Base-by-base conservation (phyloP, 2,797 vertebrate species). In the Pseudotriccus pelzelni region DNA sequence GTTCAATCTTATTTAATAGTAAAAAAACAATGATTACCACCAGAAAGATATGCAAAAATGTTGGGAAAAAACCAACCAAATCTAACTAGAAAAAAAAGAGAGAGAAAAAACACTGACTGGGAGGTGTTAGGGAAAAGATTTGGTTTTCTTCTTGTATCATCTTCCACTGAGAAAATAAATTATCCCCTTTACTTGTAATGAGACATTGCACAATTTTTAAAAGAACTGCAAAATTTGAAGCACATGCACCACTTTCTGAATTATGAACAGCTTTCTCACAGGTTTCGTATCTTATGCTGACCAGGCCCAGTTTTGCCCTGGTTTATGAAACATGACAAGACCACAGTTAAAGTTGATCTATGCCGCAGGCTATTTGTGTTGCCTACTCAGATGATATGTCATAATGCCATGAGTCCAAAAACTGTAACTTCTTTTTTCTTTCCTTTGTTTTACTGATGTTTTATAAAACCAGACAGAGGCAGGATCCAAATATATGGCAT, bases 271-370 rank as follows among this genome's bases (percentile, higher is more conserved):
- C 53, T 82, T 88, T 70, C 37, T 83, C 69, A 70, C 34, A 89
- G 22, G 50, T 49, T 87, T 80, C 58, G 56, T 73, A 72, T 81
- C 84, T 78, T 23, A 74, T 28, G 36, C 78, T 96, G 90, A 91
- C 87, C 75, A 84, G 93, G 58, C 41, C 90, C 72, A 81, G 60
- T 67, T 93, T 93, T 87, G 63, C 44, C 80, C 59, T 5, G 0
- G 58, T 83, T 96, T 94, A 87, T 86, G 87, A 92, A 94, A 96
- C 36, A 44, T 95, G 89, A 93, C 94, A 95, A 80, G 58, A 89
- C 74, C 62, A 78, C 55, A 91, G 87, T 89, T 80, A 94, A 91
- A 89, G 89, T 17, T 92, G 76, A 96, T 94, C 82, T 93, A 85
- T 87, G 92, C 84, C 7, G 22, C 84, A 87, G 89, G 90, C 69